A percentile compares a stretch with the other conserved stretches of the same genome.
These are phyloP conservation scores for Hylaea fasciaria DNA, from an alignment of 2,888 invertebrate genomes.

Conservation along the genomic window DNA sequence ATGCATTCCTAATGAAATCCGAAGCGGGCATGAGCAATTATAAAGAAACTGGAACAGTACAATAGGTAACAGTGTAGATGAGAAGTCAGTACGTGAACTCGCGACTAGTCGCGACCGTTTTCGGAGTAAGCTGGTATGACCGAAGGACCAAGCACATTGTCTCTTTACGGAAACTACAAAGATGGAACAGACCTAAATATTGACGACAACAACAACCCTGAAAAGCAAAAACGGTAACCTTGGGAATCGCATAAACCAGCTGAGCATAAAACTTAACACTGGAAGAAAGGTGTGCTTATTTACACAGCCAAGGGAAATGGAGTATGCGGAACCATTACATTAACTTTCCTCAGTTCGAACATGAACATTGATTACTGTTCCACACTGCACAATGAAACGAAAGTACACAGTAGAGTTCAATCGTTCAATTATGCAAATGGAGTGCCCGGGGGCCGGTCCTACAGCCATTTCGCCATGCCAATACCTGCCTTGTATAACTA, in stretches of 20 bases:
- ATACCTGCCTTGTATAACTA: not conserved
- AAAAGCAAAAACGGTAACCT: too few relatives aligned
- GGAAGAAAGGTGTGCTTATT: too few relatives aligned
- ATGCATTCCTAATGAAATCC: constrained; percentile 28
- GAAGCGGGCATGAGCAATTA: constrained; percentile 22
- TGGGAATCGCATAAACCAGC: too few relatives aligned
- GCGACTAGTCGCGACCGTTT: not conserved
- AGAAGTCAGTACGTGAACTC: constrained; percentile 12
- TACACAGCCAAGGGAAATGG: too few relatives aligned
- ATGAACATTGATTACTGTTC: constrained; percentile 7
- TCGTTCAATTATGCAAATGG: constrained; percentile 40
- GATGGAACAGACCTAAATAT: too few relatives aligned
- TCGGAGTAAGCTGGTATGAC: not conserved
- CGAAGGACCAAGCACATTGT: too few relatives aligned
- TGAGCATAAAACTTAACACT: too few relatives aligned
- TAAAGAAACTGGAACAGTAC: constrained; percentile 16
- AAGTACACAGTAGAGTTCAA: constrained; percentile 35
- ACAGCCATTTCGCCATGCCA: constrained; percentile 29
- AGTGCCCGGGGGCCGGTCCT: constrained; percentile 28
- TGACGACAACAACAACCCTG: too few relatives aligned
- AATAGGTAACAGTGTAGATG: constrained; percentile 6
- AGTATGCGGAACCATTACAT: too few relatives aligned
- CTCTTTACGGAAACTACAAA: too few relatives aligned
- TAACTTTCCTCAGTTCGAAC: too few relatives aligned
- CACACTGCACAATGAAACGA: constrained; percentile 28